Base-by-base conservation (phyloP, 2,797 vertebrate genomes). In the Pempheris klunzingeri region DNA sequence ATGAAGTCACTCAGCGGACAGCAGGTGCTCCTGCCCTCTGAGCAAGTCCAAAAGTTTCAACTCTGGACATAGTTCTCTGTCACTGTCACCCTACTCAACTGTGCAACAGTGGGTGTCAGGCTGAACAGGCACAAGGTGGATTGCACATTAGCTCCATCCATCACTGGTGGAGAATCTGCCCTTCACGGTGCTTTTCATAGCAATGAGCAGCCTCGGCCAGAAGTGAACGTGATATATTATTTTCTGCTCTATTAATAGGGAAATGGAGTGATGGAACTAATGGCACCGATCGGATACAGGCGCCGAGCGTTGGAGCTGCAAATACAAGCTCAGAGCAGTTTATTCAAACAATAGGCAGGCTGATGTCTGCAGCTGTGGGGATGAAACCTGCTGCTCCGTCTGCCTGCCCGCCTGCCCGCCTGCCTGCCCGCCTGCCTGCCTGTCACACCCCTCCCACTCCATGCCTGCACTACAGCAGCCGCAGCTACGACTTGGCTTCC, bases 381-480 rank as follows among this genome's bases (percentile, higher is more conserved):
- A 49, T 62, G 49, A 34, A 88, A 88, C 78, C 81, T 87, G 84
- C 89, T 78, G 83, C 86, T 88, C 78, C 75, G 53, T 69, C 73
- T 77, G 81, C 68, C 83, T 78, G 93, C 87, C 92, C n/a, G n/a
- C n/a, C n/a, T n/a, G n/a, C n/a, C n/a, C n/a, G n/a, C n/a, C n/a
- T n/a, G n/a, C n/a, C n/a, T n/a, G n/a, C n/a, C n/a, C n/a, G n/a
- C n/a, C n/a, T n/a, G n/a, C n/a, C n/a, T n/a, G 81, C 68, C 83
- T 78, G 93, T 88, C 92, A 90, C 90, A 92, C 91, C 93, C 90
- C 91, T 88, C 87, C 83, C 82, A 68, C 77, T 72, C 74, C 86
- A 80, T 20, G 81, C 71, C 83, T 78, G 88, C 85, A 60, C 77
- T 32, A 53, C 78, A 69, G 50, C 62, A 64, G 59, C 67, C 65